Base-by-base conservation (phyloP, 2,888 invertebrate species). In the Chrysolina oricalcia region DNA sequence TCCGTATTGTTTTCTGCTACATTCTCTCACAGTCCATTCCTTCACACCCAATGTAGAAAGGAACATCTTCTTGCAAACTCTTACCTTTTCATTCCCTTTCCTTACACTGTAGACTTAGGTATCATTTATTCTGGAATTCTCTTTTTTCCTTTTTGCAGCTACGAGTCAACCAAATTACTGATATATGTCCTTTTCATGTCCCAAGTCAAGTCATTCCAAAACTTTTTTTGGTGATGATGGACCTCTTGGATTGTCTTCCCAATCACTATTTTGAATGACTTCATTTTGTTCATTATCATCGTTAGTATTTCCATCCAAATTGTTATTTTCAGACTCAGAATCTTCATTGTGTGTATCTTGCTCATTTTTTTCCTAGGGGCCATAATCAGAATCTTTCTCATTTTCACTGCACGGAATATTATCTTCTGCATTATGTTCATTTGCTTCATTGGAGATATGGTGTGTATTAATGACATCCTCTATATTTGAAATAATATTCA, bases 141-240 rank as follows among this genome's bases (percentile, higher is more conserved):
- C 53, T 50, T 50, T 50, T 19, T 50, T 50, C 53, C 53, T 50
- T 50, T 50, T 50, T 50, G 53, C 53, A 50, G 53, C 53, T 50
- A 40, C 40, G 10, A 40, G 40, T 40, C 40, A 40, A 40, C 40
- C 40, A 40, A 40, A 40, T 40, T 40, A 40, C 40, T 40, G 40
- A 40, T 40, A 40, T 5, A 40, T 40, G 40, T 40, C 40, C 40
- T 40, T 40, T 40, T 40, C 40, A 40, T 40, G 40, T 40, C 40
- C 40, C 53, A 50, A 17, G n/a, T 19, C 53, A 50, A 50, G 53
- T 50, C 9, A 50, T 50, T 50, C 53, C 53, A 40, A 40, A 40
- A 40, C 40, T 40, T 40, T 40, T 40, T 5, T 40, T 40, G 40
- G 5, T 40, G 40, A 10, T 40, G 40, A 40, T 40, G 5, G 40